phyloP scores from a whole-genome alignment of 1,140 invertebrate genomes.

The Thaumatotibia leucotreta region DNA sequence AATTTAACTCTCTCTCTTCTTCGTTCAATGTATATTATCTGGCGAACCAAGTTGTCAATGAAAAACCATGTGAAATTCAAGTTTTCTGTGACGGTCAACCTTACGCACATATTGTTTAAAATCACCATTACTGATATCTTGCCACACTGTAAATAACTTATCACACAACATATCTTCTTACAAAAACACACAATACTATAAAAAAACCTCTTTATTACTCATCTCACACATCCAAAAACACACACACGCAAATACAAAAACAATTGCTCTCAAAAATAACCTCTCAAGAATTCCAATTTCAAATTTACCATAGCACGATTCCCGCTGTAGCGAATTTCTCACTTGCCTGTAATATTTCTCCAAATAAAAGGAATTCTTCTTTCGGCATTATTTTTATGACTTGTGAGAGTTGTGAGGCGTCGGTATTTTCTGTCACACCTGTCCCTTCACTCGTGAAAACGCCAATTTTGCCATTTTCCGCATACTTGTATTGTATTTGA shows the following conservation, averaged over 20 bases:
- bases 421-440: slow-evolving; percentile 51
- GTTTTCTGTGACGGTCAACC: no score
- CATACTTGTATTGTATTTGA: slow-evolving; percentile 54
- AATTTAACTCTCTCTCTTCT: no score
- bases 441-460: slow-evolving; percentile 60
- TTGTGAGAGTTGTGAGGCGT: slow-evolving; percentile 27
- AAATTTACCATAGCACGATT: slow-evolving; percentile 30
- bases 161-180: no score
- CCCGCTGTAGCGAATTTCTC: not conserved
- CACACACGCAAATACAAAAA: not conserved
- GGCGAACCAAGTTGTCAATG: no score
- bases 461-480: slow-evolving; percentile 66
- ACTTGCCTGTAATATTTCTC: not conserved
- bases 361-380: slow-evolving; percentile 15
- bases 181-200: no score
- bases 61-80: no score
- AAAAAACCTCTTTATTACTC: not conserved
- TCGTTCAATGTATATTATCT: no score
- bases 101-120: no score
- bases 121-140: no score
- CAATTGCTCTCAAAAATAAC: not conserved
- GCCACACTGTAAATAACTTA: no score
- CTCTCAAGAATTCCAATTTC: slow-evolving; percentile 44
- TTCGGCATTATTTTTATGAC: slow-evolving; percentile 16
- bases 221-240: not conserved